These are phyloP conservation scores for Kobus ellipsiprymnus DNA, from an alignment of 2,113 vertebrate species.

Conservation along the genomic window DNA sequence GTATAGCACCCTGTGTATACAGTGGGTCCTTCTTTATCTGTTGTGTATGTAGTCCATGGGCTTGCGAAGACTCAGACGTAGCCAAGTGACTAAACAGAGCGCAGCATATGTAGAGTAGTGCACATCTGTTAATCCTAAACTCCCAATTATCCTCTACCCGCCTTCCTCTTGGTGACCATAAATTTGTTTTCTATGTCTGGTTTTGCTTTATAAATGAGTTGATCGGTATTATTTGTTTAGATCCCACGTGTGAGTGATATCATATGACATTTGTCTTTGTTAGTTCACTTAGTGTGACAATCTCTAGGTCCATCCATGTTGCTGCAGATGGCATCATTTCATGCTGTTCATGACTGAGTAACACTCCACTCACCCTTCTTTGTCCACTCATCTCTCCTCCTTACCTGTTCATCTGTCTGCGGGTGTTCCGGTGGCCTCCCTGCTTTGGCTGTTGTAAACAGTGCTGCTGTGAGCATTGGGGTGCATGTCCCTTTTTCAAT, in stretches of 20 bases:
- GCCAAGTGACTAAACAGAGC: neutral
- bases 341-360: neutral
- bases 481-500: too few relatives aligned
- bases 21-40: neutral
- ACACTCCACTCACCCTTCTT: neutral
- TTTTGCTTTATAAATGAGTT: neutral
- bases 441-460: neutral
- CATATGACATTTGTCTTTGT: neutral
- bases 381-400: neutral
- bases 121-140: neutral
- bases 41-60: neutral
- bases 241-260: neutral
- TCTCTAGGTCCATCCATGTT: neutral
- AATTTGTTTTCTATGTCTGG: neutral
- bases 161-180: neutral
- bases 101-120: neutral
- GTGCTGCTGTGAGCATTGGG: neutral
- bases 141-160: neutral
- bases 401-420: neutral
- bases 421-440: neutral
- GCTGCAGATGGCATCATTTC: neutral
- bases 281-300: neutral
- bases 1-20: neutral
- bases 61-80: rapidly evolving
- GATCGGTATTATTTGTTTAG: neutral